Base-by-base conservation (phyloP, 2,113 vertebrate species). In the Podarcis cretensis region DNA sequence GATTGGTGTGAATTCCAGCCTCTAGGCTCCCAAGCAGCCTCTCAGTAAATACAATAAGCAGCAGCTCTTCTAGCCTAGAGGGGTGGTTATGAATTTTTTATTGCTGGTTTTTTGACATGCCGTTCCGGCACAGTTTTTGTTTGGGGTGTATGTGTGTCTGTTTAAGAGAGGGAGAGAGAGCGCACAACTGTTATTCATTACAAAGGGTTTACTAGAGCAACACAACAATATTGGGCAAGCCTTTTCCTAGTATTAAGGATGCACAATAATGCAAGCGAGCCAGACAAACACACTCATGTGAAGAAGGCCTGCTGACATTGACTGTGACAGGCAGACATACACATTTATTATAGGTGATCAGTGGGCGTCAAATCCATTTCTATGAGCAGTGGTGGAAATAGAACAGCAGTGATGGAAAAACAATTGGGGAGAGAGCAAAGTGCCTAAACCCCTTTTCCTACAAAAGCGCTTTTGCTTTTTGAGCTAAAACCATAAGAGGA, bases 1-100 rank as follows among this genome's bases (percentile, higher is more conserved):
- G 89, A 77, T 91, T 87, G 91, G 87, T 93, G 57, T 94, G 92
- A 94, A 95, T 95, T 93, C 93, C n/a, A 91, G 90, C 75, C 93
- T 95, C 82, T 87, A 13, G 87, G 92, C 90, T 95, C 23, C 32
- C n/a, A 93, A 77, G 40, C 73, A 91, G 80, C 81, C 81, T 88
- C 92, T 94, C 87, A 87, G 89, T 89, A 95, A 95, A 93, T 92
- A 95, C 89, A 95, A 93, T 94, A 94, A 94, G 66, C 91, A 94
- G 65, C 37, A 37, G 0, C 71, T 94, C 40, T 37, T 92, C 76
- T 93, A 76, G 84, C 87, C 89, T 87, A 84, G 57, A 93, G 92
- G 87, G 89, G 69, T 88, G 89, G 65, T 89, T 93, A 94, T 78
- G 40, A 93, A 90, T 93, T 96, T 93, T 93, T 89, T 89, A 90